Conservation (phyloP, 2,113 vertebrate species). For the Oceanites oceanicus region DNA sequence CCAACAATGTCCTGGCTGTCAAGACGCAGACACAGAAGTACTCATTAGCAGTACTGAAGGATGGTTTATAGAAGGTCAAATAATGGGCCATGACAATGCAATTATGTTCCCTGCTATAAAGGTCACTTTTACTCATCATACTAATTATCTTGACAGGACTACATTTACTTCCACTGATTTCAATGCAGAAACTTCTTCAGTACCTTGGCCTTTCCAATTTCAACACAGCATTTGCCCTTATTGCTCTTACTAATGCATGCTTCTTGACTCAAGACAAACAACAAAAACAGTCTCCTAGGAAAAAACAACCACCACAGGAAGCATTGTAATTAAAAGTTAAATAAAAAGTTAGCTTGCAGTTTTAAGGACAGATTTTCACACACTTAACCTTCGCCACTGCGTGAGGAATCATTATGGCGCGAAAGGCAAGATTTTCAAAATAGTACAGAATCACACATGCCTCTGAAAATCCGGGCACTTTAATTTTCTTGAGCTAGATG, state of each 20-base stretch:
- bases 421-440: not conserved
- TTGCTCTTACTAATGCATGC: not conserved
- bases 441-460: rapidly evolving
- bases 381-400: rapidly evolving
- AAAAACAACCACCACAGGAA: not conserved
- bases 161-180: constrained; percentile 6
- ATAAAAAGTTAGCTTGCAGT: not conserved
- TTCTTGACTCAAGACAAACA: not conserved
- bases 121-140: constrained; percentile 57
- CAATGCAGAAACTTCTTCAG: not conserved
- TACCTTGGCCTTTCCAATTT: not conserved
- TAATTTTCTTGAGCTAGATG: not conserved
- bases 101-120: constrained; percentile 61
- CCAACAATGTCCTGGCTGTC: not conserved
- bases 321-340: not conserved
- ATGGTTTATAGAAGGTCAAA: constrained; percentile 58
- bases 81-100: constrained; percentile 52
- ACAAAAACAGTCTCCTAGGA: not conserved
- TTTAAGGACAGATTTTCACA: not conserved
- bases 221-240: not conserved
- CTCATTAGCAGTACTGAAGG: constrained; percentile 47
- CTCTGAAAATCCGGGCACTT: not conserved
- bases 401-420: not conserved
- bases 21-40: not conserved
- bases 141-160: constrained; percentile 53